Percentiles rank a stretch among this genome's conserved stretches.
Evolutionary conservation across 2,113 vertebrate genomes (phyloP).

Genomic region (Eudyptes chrysolophus): DNA sequence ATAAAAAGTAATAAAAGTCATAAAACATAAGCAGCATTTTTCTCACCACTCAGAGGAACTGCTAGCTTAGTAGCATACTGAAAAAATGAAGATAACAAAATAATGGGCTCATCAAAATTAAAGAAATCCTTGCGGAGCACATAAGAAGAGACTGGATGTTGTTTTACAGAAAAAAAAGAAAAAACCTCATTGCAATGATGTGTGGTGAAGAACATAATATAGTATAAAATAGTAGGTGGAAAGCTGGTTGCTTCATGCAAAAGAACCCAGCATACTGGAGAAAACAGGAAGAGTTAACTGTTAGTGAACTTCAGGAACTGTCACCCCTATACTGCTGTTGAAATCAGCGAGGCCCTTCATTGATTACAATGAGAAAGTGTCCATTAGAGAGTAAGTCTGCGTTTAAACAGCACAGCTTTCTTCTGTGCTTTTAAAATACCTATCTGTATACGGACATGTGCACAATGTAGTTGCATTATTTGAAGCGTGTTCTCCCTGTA

Average conservation of each 20-base stretch:
- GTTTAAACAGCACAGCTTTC: background rate
- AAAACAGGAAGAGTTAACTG: background rate
- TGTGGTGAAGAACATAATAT: background rate
- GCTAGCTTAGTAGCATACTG: background rate
- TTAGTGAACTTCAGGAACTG: background rate
- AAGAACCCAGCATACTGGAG: background rate
- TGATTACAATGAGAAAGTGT: background rate
- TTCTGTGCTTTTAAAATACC: background rate
- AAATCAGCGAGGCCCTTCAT: background rate
- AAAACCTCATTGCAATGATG: background rate
- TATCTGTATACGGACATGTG: fast-evolving
- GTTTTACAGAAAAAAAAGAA: background rate
- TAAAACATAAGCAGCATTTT: background rate
- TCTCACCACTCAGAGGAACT: background rate
- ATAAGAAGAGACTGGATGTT: background rate
- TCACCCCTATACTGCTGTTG: background rate
- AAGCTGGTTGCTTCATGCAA: background rate
- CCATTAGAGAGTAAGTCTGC: background rate
- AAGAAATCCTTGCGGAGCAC: background rate
- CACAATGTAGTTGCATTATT: background rate
- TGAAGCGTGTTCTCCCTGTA: background rate
- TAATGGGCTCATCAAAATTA: background rate
- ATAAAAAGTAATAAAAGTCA: background rate
- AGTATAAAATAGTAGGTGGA: background rate
- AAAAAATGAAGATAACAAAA: conserved; percentile 2